Percentiles rank a stretch among this genome's conserved stretches.
Conservation (phyloP, 2,888 invertebrate species). For the Yponomeuta plumbellus region DNA sequence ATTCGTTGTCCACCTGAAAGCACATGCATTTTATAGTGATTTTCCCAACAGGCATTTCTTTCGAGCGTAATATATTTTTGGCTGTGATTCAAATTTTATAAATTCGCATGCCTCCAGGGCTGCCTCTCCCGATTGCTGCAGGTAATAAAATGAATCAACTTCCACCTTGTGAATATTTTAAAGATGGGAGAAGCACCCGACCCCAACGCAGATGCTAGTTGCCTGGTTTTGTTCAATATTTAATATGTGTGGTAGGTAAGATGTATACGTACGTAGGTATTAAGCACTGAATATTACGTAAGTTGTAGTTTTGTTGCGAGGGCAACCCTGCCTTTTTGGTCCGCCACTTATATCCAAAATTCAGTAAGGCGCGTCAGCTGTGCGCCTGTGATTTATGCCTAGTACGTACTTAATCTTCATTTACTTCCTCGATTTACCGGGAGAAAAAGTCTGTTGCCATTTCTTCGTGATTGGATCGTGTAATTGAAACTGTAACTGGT, state of each 20-base stretch:
- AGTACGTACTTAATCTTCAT: slow-evolving; percentile 40
- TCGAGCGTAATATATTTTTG: slow-evolving; percentile 33
- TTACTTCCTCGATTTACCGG: slow-evolving; percentile 10
- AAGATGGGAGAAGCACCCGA: neutral
- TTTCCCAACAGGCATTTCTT: slow-evolving; percentile 29
- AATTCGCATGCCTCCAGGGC: slow-evolving; percentile 26
- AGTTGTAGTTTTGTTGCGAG: slow-evolving; percentile 30
- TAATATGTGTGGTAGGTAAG: neutral
- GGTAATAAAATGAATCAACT: slow-evolving; percentile 9
- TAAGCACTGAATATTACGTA: slow-evolving; percentile 26
- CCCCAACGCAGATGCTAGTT: neutral
- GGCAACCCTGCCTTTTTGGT: slow-evolving; percentile 28
- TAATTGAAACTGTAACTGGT: slow-evolving; percentile 15
- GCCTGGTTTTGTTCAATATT: slow-evolving; percentile 7
- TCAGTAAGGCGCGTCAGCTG: slow-evolving; percentile 58
- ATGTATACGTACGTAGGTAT: slow-evolving; percentile 5
- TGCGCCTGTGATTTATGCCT: slow-evolving; percentile 58
- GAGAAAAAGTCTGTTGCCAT: slow-evolving; percentile 17
- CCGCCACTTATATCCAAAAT: slow-evolving; percentile 50
- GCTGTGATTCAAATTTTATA: slow-evolving; percentile 40
- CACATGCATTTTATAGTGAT: slow-evolving; percentile 37
- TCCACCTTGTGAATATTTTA: slow-evolving; percentile 9
- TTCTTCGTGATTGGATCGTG: slow-evolving; percentile 13
- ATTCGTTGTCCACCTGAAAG: slow-evolving; percentile 24
- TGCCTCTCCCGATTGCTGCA: slow-evolving; percentile 3